These are phyloP conservation scores for Pimephales promelas DNA, from an alignment of 2,113 vertebrate species.

Conservation along the genomic window DNA sequence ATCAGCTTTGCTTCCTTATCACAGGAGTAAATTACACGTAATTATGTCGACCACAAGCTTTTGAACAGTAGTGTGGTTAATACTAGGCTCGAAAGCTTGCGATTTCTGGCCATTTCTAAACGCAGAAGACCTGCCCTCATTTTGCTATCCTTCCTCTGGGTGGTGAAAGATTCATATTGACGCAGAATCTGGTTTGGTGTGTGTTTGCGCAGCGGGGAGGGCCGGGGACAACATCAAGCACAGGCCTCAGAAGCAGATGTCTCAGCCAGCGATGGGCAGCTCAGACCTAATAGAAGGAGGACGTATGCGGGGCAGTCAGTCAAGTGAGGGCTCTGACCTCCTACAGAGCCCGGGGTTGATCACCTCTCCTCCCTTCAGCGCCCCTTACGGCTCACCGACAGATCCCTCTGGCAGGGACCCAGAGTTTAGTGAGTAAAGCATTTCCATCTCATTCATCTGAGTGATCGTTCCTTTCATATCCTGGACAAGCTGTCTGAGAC, in stretches of 20 bases:
- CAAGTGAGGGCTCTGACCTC: conserved; percentile 81
- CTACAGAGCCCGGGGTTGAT: conserved; percentile 71
- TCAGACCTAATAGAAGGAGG: conserved; percentile 80
- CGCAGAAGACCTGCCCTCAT: not conserved
- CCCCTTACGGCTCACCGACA: conserved; percentile 64
- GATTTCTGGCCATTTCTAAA: not conserved
- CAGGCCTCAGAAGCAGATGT: conserved; percentile 84
- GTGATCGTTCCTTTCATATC: not conserved
- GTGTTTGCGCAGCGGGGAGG: conserved; percentile 77
- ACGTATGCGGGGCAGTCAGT: conserved; percentile 80
- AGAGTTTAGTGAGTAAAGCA: conserved; percentile 65
- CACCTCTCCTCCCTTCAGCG: conserved; percentile 70
- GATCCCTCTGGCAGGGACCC: conserved; percentile 74
- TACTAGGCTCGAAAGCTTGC: not conserved
- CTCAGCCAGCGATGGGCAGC: conserved; percentile 77
- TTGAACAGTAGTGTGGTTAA: not conserved
- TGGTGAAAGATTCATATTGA: conserved; percentile 1
- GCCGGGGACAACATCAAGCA: conserved; percentile 83
- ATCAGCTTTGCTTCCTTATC: not conserved
- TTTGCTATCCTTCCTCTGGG: conserved; percentile 9
- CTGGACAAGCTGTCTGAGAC: not conserved
- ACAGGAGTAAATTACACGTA: not conserved
- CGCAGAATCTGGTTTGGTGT: conserved; percentile 9
- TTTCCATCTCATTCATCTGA: not conserved
- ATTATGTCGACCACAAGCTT: not conserved